Evolutionary conservation across 2,797 vertebrate species (phyloP), one percentile per base, ranked within the genome.

Genomic region (Geotria australis): DNA sequence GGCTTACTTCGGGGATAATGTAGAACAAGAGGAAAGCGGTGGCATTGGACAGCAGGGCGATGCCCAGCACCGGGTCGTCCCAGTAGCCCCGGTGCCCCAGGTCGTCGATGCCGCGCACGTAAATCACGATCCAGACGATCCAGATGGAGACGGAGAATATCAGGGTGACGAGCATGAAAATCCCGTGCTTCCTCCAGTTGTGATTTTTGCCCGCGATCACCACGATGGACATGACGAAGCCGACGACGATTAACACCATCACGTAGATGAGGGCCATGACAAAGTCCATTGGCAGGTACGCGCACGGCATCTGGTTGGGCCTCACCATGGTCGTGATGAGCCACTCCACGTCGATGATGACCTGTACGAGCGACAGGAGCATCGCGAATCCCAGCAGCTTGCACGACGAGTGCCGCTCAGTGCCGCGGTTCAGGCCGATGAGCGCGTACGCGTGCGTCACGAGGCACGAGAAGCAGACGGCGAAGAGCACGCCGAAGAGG

Each of bases 221-320:
- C 59, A 69, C 68, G 51, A 72, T 58, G 46, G 80, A 73, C 3
- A 72, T 49, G 47, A 75, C 46, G 59, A 79, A 63, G 9, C 73
- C 71, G 56, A 73, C 55, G 0, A 65, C 71, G 67, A 93, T 72
- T 56, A 95, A 66, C 65, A 77, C 71, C 53, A 89, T 62, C 62
- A 88, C 78, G 0, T 85, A 93, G 68, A 83, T 80, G 62, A 82
- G 76, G 62, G 88, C 67, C 76, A 89, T 73, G 65, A 72, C 72
- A 1, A 88, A 88, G 61, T 93, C 83, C 3, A 64, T 65, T 3
- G 67, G 60, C 48, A 59, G 63, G 68, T 70, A 72, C 24, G 58
- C 9, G 1, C 64, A 70, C 0, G 64, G 63, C 2, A 55, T 8
- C 51, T 59, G 46, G 1, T 4, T n/a, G 5, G 76, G 62, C 48